Base-by-base conservation (phyloP, 2,113 vertebrate genomes). In the Zosterops lateralis region DNA sequence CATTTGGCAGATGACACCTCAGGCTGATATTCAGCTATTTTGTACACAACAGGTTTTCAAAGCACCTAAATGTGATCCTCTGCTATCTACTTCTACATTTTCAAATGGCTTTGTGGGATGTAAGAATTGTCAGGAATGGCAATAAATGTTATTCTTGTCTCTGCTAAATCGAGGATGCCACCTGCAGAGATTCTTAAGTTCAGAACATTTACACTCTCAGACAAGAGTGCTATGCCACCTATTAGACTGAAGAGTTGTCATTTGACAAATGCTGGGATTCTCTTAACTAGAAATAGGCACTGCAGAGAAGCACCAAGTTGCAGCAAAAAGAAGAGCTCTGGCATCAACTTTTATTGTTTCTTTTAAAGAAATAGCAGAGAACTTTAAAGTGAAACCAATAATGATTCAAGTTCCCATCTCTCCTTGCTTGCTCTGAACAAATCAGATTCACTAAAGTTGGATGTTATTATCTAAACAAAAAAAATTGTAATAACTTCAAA, bases 201-300 rank as follows among this genome's bases (percentile, higher is more conserved):
- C 84, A 94, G 94, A 94, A 90, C 67, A 79, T 87, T 89, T 94
- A 65, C 70, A 32, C 34, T 91, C 66, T 60, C 87, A 87, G 84
- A 76, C 67, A 85, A 70, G 93, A 89, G 64, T 54, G 62, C 74
- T 80, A 51, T 95, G 82, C 84, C 78, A 83, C 81, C 81, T 94
- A 95, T 89, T 96, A 92, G 77, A 89, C 57, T 66, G 84, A 95
- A 73, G 76, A 84, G 76, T 54, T 96, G 91, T 75, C 84, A 91
- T 92, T 92, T 95, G 60, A 79, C 91, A 95, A 74, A 89, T 91
- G 89, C 60, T 90, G 89, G 67, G 54, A 76, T 87, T 89, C 80
- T 92, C 60, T 83, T 83, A 91, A 94, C 67, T 84, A 90, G 91
- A 96, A 96, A 91, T 53, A 93, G 51, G 53, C 20, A 64, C 60